phyloP scores from a whole-genome alignment of 2,113 vertebrate species.

The Lampris incognitus region DNA sequence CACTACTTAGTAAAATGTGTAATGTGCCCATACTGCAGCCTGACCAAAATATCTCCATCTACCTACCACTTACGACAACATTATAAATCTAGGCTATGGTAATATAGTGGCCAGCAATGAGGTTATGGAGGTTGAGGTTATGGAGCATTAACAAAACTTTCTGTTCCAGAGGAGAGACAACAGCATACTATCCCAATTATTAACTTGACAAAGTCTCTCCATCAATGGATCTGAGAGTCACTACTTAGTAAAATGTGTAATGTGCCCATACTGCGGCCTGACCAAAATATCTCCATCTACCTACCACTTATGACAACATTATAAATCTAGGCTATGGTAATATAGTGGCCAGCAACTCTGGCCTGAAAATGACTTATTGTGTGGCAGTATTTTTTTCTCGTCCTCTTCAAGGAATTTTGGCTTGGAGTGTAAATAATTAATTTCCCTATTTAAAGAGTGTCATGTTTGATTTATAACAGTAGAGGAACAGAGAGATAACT shows the following conservation, averaged over 20 bases:
- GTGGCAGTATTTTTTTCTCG: constrained; percentile 63
- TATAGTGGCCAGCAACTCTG: constrained; percentile 63
- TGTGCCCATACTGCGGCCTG: constrained; percentile 11
- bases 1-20: not conserved
- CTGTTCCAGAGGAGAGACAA: constrained; percentile 23
- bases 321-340: constrained; percentile 74
- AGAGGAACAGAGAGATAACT: constrained; percentile 60
- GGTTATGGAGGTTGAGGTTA: constrained; percentile 28
- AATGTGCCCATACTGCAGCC: not conserved
- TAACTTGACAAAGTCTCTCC: constrained; percentile 29
- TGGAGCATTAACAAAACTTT: constrained; percentile 36
- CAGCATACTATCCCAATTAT: constrained; percentile 5
- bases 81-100: constrained; percentile 5
- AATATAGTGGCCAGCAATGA: constrained; percentile 5
- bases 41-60: not conserved
- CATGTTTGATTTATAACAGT: constrained; percentile 81
- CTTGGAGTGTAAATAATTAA: constrained; percentile 83
- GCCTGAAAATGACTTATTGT: constrained; percentile 75
- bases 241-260: constrained; percentile 15
- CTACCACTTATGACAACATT: constrained; percentile 58
- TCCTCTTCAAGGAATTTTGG: constrained; percentile 80
- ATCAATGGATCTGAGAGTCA: constrained; percentile 20
- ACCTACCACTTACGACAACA: not conserved
- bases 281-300: constrained; percentile 51
- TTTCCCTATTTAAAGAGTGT: constrained; percentile 81